Evolutionary conservation across 1,140 invertebrate species (phyloP), one percentile per base, ranked within the genome.

Genomic region (Brachionus koreanus): DNA sequence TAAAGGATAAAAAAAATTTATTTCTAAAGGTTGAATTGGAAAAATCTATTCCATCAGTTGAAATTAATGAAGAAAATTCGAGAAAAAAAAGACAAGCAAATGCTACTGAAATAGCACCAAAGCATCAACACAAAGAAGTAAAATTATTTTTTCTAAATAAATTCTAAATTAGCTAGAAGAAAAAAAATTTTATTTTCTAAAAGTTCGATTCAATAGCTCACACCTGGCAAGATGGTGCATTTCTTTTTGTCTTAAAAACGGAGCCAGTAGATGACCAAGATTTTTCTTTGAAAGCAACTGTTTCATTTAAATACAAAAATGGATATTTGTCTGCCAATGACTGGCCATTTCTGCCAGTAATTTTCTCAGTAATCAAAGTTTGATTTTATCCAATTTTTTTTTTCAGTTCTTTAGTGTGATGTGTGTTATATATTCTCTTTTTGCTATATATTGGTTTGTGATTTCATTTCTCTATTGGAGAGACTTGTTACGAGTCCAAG

Each of bases 401-500:
- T 67, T 16, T 61, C 86, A 93, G 92, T 97, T 97, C 88, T 97
- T 95, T 87, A 93, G 92, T n/a, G 90, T 92, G 10, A 95, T 97
- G 94, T 96, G 94, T 86, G 89, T 93, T 6, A 90, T 95, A 13
- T 97, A 97, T 88, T 91, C 94, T 0, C 87, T 93, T 57, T 91
- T 93, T 85, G 94, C 94, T n/a, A 84, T 94, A 5, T 90, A 91
- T 42, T 97, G 95, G 95, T 89, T 96, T 43, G 86, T 92, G 6
- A 90, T 95, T n/a, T 94, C 93, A 19, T 93, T 92, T 83, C 89
- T 92, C 83, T 93, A 94, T 87, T 97, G 95, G 94, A 89, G 93
- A 83, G 95, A 97, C 87, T 88, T 97, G 4, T 88, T 97, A n/a
- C 89, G 95, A 65, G 93, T 97, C 37, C 95, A 97, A 89, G 96